These are phyloP conservation scores for Leptopilina clavipes DNA, from an alignment of 1,140 invertebrate genomes.

Conservation along the genomic window DNA sequence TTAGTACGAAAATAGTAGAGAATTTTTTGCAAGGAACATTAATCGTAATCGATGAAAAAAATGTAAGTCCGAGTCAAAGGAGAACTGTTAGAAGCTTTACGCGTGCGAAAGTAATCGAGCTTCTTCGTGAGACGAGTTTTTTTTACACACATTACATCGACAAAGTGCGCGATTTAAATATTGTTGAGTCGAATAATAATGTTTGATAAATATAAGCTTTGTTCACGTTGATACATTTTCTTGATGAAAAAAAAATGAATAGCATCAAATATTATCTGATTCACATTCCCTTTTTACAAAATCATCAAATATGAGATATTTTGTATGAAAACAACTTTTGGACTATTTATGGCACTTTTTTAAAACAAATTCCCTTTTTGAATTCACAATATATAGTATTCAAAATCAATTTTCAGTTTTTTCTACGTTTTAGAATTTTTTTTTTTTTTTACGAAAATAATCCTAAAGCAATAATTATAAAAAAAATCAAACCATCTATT, in stretches of 20 bases:
- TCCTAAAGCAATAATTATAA: too few relatives aligned
- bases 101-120: conserved; percentile 47
- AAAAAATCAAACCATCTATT: too few relatives aligned
- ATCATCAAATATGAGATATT: background rate
- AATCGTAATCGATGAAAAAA: conserved; percentile 2
- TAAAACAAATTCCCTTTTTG: too few relatives aligned
- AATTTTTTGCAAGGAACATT: conserved; percentile 6
- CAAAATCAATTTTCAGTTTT: too few relatives aligned
- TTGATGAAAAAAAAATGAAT: background rate
- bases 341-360: background rate
- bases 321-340: background rate
- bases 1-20: background rate
- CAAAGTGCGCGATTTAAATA: conserved; percentile 12
- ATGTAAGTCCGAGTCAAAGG: background rate
- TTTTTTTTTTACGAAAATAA: too few relatives aligned
- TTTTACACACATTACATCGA: background rate
- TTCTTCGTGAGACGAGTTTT: conserved; percentile 43
- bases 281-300: background rate
- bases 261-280: background rate
- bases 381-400: too few relatives aligned
- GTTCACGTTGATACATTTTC: conserved; percentile 11
- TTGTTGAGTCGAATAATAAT: conserved; percentile 11
- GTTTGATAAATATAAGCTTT: conserved; percentile 28
- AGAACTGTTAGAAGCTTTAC: conserved; percentile 40
- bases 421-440: too few relatives aligned